Percentiles rank a stretch among this genome's conserved stretches.
Conservation (phyloP, 2,113 vertebrate genomes). For the Hiodon tergisus region DNA sequence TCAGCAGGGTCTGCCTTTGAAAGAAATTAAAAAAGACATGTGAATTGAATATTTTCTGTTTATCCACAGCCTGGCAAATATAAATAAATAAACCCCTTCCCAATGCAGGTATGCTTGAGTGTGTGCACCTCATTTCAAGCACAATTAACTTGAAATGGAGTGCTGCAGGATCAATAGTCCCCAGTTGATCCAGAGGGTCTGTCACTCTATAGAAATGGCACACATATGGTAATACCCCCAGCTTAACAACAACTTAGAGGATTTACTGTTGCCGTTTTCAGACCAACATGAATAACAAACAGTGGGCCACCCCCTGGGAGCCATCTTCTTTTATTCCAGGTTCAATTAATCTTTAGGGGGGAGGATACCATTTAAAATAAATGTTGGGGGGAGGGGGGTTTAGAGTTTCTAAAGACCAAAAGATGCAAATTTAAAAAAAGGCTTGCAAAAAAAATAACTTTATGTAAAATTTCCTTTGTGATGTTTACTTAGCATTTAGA, state of each 20-base stretch:
- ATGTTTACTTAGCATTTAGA: not conserved
- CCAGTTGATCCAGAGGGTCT: slow-evolving; percentile 68
- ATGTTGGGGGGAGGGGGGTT: slow-evolving; percentile 46
- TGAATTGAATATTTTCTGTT: slow-evolving; percentile 64
- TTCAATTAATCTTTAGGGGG: slow-evolving; percentile 67
- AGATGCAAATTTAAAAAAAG: slow-evolving; percentile 11
- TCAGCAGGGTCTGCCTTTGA: slow-evolving; percentile 50
- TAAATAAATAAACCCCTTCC: slow-evolving; percentile 65
- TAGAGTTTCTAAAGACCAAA: slow-evolving; percentile 9
- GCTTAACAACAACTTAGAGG: slow-evolving; percentile 69
- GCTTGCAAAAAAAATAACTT: not conserved
- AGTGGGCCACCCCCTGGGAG: slow-evolving; percentile 57
- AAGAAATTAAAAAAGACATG: slow-evolving; percentile 58
- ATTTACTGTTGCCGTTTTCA: slow-evolving; percentile 69
- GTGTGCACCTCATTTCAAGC: slow-evolving; percentile 77
- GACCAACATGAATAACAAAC: slow-evolving; percentile 66
- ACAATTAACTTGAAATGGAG: slow-evolving; percentile 79
- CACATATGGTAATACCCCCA: slow-evolving; percentile 72
- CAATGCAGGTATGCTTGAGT: slow-evolving; percentile 61
- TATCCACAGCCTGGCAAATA: slow-evolving; percentile 59
- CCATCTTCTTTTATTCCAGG: slow-evolving; percentile 59
- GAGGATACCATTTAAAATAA: slow-evolving; percentile 64
- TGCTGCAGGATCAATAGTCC: slow-evolving; percentile 74
- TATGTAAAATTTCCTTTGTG: not conserved
- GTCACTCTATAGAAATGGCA: slow-evolving; percentile 69